Evolutionary conservation across 2,113 vertebrate species (phyloP).

Genomic region (Syrrhaptes paradoxus): DNA sequence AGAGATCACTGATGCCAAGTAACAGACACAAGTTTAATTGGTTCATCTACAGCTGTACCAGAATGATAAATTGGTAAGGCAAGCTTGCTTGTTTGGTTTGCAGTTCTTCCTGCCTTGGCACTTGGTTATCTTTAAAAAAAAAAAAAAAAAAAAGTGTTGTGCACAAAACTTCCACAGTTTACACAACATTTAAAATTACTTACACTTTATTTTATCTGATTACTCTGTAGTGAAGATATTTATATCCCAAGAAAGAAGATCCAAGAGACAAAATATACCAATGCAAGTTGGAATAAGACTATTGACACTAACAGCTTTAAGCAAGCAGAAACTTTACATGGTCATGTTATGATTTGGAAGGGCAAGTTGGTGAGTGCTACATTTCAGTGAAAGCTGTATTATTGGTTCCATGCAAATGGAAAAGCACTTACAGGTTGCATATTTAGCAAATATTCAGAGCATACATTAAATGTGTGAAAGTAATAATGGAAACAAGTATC

Average conservation of each 20-base stretch:
- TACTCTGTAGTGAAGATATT: not conserved
- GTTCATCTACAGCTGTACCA: not conserved
- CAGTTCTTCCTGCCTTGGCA: not conserved
- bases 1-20: not conserved
- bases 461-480: not conserved
- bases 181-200: not conserved
- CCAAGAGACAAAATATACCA: not conserved
- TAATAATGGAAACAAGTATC: not conserved
- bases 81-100: not conserved
- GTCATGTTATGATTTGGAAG: not conserved
- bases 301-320: not conserved
- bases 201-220: not conserved
- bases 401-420: rapidly evolving
- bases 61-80: not conserved
- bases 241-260: not conserved
- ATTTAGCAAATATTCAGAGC: not conserved
- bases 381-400: not conserved
- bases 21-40: not conserved
- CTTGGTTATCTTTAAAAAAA: not conserved
- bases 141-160: not conserved
- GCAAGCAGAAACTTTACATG: not conserved
- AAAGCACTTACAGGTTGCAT: not conserved
- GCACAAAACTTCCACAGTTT: not conserved
- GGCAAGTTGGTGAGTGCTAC: not conserved
- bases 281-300: not conserved